phyloP scores from a whole-genome alignment of 2,797 vertebrate species.

The Oreochromis grahami region DNA sequence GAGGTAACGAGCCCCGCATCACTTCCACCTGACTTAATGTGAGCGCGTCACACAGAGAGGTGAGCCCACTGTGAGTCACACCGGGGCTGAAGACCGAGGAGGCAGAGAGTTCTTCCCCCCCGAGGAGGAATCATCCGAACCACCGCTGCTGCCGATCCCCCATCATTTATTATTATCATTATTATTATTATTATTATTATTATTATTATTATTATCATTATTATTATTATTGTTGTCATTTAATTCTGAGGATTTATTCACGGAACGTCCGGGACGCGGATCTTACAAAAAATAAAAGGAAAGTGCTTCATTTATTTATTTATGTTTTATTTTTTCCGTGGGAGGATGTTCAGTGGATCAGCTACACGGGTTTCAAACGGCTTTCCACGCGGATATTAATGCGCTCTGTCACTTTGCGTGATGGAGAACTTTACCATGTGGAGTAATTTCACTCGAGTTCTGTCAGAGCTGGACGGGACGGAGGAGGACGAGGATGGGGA shows the following conservation, averaged over 20 bases:
- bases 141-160: background rate
- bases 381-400: background rate
- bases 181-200: rapidly evolving
- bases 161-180: no score
- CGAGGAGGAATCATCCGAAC: background rate
- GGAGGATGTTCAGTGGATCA: background rate
- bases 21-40: background rate
- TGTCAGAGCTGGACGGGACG: conserved; percentile 41
- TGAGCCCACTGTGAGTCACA: background rate
- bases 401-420: background rate
- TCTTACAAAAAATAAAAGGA: background rate
- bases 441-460: conserved; percentile 58
- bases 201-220: background rate
- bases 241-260: background rate
- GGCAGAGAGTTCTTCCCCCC: background rate
- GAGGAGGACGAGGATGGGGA: background rate
- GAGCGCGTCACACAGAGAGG: background rate
- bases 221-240: no score
- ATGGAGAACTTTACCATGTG: conserved; percentile 62
- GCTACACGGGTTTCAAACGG: rapidly evolving
- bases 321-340: rapidly evolving
- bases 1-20: background rate
- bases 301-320: rapidly evolving
- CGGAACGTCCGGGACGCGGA: background rate
- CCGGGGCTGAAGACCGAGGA: background rate